Evolutionary conservation across 2,797 vertebrate species (phyloP), one percentile per base, ranked within the genome.

Genomic region (Caiman crocodilus): DNA sequence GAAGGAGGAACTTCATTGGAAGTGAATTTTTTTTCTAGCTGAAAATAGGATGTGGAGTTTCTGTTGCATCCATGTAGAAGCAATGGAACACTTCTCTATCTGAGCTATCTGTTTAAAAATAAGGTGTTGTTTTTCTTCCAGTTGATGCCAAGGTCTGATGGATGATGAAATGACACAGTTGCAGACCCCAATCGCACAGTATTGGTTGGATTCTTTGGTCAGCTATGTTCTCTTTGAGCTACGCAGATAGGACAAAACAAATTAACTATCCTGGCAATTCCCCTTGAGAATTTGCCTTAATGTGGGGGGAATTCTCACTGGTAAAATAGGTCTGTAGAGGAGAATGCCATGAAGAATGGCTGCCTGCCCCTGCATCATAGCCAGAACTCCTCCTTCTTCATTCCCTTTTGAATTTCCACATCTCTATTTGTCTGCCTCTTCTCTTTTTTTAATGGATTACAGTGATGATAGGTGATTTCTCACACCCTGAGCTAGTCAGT

Each of bases 1-100:
- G 80, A 3, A 89, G 81, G 79, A 28, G 87, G 73, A 84, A 87
- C 64, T 18, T 91, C 87, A 79, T 58, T 30, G 80, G 87, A 89
- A 91, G 32, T 50, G 89, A 92, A 69, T 69, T 65, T 78, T 85
- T 91, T 65, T 20, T 87, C 30, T 84, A 80, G 13, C 69, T 81
- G 58, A 86, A 90, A 93, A 82, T 28, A 86, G 80, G 81, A 89
- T 35, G 13, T 91, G 81, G 55, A 80, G 69, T 85, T 93, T 73
- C 73, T 91, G 32, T 86, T 79, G 76, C 84, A 79, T 82, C 28
- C 1, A 4, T 73, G 28, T 85, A 3, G 32, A 4, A 7, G 18
- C 81, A 88, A 14, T 35, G 74, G 74, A 74, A 82, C 81, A 9
- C 18, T 14, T 67, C n/a, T 89, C 25, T n/a, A 56, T 65, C 82